A percentile compares a stretch with the other conserved stretches of the same genome.
Evolutionary conservation across 2,113 vertebrate genomes (phyloP).

Genomic region (Astur gentilis): DNA sequence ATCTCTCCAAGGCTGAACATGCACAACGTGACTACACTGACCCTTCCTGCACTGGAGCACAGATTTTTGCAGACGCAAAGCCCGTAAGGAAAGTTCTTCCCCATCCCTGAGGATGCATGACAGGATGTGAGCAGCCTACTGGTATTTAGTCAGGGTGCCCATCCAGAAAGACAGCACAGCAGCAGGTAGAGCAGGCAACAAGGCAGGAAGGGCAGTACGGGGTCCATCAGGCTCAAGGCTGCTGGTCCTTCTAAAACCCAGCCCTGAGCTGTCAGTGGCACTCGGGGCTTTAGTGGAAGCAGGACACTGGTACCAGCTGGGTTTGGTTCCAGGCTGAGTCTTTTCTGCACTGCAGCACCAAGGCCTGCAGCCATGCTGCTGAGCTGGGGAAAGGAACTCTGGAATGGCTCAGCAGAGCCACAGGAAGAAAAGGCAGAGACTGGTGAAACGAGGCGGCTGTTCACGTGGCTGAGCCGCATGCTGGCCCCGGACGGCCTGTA

Average conservation of each 20-base stretch:
- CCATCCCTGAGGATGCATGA: not conserved
- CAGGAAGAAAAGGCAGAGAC: not conserved
- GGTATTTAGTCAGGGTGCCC: not conserved
- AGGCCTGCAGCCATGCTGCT: not conserved
- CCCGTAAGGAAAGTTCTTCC: fast-evolving
- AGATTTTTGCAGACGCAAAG: not conserved
- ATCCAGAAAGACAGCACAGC: not conserved
- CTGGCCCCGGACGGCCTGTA: not conserved
- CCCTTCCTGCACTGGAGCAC: not conserved
- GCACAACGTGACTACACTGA: fast-evolving
- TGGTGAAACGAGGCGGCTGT: not conserved
- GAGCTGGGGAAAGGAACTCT: not conserved
- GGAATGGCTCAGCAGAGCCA: not conserved
- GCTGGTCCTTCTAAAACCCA: not conserved
- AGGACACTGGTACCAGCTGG: not conserved
- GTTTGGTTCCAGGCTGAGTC: not conserved
- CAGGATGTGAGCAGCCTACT: not conserved
- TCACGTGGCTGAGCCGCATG: not conserved
- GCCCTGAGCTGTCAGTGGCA: not conserved
- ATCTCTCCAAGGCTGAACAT: not conserved
- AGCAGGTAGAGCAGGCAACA: not conserved
- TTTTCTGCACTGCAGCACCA: not conserved
- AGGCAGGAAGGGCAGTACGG: not conserved
- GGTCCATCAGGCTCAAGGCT: not conserved
- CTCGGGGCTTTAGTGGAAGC: not conserved